phyloP scores from a whole-genome alignment of 1,140 invertebrate genomes.

The Microplitis demolitor region DNA sequence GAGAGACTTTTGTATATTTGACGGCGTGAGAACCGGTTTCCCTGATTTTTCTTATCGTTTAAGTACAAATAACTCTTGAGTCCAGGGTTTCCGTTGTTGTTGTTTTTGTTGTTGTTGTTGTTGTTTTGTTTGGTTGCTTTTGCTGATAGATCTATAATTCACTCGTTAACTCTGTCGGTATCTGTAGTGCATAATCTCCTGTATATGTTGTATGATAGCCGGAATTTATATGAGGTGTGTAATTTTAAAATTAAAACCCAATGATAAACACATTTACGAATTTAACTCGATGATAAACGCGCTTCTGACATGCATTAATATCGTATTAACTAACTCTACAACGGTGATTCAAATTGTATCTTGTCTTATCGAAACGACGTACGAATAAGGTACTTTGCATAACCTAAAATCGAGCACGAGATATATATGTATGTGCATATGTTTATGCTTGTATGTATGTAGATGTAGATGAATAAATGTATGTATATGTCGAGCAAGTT shows the following conservation, averaged over 20 bases:
- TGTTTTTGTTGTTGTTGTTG: background rate
- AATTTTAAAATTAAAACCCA: too few species aligned
- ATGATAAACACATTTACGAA: too few species aligned
- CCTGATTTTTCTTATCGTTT: constrained; percentile 14
- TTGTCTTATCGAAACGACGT: constrained; percentile 13
- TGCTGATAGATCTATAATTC: constrained; percentile 4
- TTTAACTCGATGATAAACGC: too few species aligned
- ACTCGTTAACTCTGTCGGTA: constrained; percentile 10
- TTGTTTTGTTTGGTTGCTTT: background rate
- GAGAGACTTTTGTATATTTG: background rate
- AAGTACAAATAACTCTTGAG: background rate
- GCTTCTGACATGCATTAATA: too few species aligned
- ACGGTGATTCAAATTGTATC: too few species aligned
- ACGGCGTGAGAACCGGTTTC: constrained; percentile 12
- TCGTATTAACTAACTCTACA: too few species aligned
- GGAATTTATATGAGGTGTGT: background rate
- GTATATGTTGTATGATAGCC: background rate
- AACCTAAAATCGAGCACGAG: constrained; percentile 8
- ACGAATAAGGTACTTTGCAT: constrained; percentile 18
- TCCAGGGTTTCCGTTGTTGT: background rate
- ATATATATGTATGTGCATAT: background rate
- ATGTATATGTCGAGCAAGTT: background rate
- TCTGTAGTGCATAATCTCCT: background rate
- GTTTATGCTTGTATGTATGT: background rate
- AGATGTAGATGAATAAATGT: background rate